Conservation (phyloP, 2,797 vertebrate genomes). For the Spinibarbus caldwelli region DNA sequence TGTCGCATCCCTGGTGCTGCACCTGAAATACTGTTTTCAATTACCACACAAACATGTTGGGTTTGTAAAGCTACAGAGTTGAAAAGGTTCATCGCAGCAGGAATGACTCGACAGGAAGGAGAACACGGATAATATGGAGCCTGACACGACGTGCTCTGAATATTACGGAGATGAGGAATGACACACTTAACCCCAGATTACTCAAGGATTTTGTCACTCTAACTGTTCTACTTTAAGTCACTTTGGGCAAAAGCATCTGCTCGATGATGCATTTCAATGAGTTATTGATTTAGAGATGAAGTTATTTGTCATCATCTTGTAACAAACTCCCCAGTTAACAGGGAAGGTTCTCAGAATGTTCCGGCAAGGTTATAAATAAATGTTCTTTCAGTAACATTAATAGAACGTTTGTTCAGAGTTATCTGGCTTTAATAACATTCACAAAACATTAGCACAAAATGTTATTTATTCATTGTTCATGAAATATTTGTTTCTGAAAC, state of each 20-base stretch:
- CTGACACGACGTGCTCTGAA: neutral
- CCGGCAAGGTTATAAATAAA: neutral
- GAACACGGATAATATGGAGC: neutral
- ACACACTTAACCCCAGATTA: neutral
- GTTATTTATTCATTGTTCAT: too few relatives aligned
- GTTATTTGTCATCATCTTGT: neutral
- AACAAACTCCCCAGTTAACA: neutral
- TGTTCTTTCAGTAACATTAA: too few relatives aligned
- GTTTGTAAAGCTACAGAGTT: neutral
- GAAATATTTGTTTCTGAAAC: too few relatives aligned
- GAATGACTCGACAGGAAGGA: neutral
- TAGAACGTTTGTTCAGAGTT: neutral
- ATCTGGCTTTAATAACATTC: neutral
- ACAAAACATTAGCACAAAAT: neutral
- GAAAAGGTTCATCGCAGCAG: neutral
- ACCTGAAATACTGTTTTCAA: neutral
- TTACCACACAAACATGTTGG: neutral
- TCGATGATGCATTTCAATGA: neutral
- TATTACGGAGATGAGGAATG: neutral
- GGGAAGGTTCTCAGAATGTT: neutral
- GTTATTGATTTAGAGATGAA: neutral
- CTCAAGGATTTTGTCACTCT: neutral
- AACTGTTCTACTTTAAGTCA: neutral
- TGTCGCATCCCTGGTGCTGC: neutral
- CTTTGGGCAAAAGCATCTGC: neutral